Evolutionary conservation across 1,140 invertebrate genomes (phyloP).

Genomic region (Drosophila obscura): DNA sequence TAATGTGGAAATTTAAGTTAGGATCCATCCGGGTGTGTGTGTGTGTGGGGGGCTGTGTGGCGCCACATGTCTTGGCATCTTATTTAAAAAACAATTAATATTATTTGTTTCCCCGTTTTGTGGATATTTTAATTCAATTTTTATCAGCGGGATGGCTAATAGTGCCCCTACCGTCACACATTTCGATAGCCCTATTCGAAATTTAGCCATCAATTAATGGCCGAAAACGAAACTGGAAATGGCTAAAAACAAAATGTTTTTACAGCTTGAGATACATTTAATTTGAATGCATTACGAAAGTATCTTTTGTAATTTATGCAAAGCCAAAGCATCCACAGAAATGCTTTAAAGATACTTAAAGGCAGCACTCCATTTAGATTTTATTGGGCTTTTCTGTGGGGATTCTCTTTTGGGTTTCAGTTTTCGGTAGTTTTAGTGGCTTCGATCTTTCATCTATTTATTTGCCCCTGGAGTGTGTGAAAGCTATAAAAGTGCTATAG

Average conservation of each 20-base stretch:
- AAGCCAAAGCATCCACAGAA: slow-evolving; percentile 46
- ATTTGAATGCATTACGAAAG: slow-evolving; percentile 39
- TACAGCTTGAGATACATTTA: slow-evolving; percentile 60
- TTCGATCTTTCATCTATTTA: slow-evolving; percentile 8
- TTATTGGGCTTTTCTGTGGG: slow-evolving; percentile 35
- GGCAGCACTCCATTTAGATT: slow-evolving; percentile 44
- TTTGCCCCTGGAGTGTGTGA: slow-evolving; percentile 66
- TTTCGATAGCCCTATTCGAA: slow-evolving; percentile 53
- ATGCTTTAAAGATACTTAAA: slow-evolving; percentile 50
- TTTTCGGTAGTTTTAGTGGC: slow-evolving; percentile 14
- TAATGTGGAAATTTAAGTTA: slow-evolving; percentile 50
- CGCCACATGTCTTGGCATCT: slow-evolving; percentile 56
- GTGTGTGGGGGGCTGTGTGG: slow-evolving; percentile 38
- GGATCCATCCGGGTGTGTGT: slow-evolving; percentile 38
- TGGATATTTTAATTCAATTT: slow-evolving; percentile 20
- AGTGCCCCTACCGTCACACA: slow-evolving; percentile 74
- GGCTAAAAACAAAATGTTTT: slow-evolving; percentile 69
- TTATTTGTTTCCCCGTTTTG: slow-evolving; percentile 31
- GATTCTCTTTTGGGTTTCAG: slow-evolving; percentile 14
- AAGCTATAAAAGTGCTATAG: slow-evolving; percentile 58
- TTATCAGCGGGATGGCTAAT: slow-evolving; percentile 54
- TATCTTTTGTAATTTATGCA: slow-evolving; percentile 67
- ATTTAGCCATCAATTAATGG: slow-evolving; percentile 72
- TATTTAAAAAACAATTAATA: slow-evolving; percentile 75
- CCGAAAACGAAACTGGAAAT: slow-evolving; percentile 51